These are phyloP conservation scores for Dasysyrphus tricinctus DNA, from an alignment of 2,888 invertebrate genomes.

Conservation along the genomic window DNA sequence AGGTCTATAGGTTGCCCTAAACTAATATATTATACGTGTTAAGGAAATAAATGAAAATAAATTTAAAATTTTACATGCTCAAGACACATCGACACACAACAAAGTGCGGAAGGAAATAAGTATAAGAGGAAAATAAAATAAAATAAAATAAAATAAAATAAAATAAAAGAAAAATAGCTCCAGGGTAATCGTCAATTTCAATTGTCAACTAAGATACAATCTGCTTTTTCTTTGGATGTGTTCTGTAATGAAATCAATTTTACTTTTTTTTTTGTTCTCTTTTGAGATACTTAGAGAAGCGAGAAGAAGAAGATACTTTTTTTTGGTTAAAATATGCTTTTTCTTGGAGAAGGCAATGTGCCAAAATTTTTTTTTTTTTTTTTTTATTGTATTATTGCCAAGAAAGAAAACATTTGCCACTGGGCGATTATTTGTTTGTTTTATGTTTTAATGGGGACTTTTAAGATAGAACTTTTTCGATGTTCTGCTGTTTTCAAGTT, in stretches of 20 bases:
- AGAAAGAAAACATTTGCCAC: slow-evolving; percentile 41
- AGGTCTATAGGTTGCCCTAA: neutral
- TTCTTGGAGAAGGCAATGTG: slow-evolving; percentile 35
- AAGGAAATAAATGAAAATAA: slow-evolving; percentile 53
- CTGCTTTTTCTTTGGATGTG: slow-evolving; percentile 38
- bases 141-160: neutral
- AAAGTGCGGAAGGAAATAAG: slow-evolving; percentile 31
- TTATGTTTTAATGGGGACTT: slow-evolving; percentile 16
- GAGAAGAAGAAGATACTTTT: neutral
- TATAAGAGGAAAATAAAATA: neutral
- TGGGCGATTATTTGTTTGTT: slow-evolving; percentile 29
- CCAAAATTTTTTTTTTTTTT: slow-evolving; percentile 23
- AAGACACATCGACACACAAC: neutral
- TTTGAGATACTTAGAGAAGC: neutral
- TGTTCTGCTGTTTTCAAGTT: neutral
- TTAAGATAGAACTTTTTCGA: neutral
- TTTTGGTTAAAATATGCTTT: slow-evolving; percentile 22
- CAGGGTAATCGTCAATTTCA: slow-evolving; percentile 68
- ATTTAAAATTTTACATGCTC: slow-evolving; percentile 6
- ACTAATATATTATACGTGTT: slow-evolving; percentile 37
- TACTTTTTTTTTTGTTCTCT: neutral
- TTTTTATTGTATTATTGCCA: slow-evolving; percentile 14
- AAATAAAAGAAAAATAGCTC: slow-evolving; percentile 24
- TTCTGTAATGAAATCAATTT: slow-evolving; percentile 41
- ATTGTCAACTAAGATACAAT: slow-evolving; percentile 70